Base-by-base conservation (phyloP, 1,140 invertebrate species). In the Lysiphlebus fabarum region DNA sequence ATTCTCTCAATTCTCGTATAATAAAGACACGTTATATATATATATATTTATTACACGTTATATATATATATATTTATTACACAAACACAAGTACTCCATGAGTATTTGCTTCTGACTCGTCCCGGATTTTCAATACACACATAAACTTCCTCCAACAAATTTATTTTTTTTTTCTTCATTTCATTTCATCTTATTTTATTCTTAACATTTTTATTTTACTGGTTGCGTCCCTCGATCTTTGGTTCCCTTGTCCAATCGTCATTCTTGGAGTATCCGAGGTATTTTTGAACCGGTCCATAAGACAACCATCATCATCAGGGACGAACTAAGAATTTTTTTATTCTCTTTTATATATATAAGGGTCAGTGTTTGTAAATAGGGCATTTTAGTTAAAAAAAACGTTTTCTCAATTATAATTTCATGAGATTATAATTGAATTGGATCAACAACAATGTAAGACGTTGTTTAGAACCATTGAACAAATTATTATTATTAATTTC, bases 271-370 rank as follows among this genome's bases (percentile, higher is more conserved):
- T 63, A 71, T 73, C 68, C 63, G 68, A 75, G 75, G 72, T 77
- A 79, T 79, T 79, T 78, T 79, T 79, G 75, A 77, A 78, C 75
- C 75, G 75, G 75, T 78, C 76, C 75, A 76, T 69, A 72, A 70
- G 67, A 69, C 70, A 2, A 26, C 17, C 17, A 70, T 75, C 72
- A 70, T 65, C 73, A 60, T 53, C 74, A 75, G 72, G 73, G 71
- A 72, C 76, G 74, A 69, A 74, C 70, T 69, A 65, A 54, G 40
- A 12, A 26, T 37, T 26, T 47, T 2, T 38, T 12, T 36, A 7
- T 45, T 38, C 17, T n/a, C n/a, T n/a, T n/a, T n/a, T n/a, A n/a
- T n/a, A n/a, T n/a, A n/a, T n/a, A n/a, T n/a, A n/a, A n/a, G n/a
- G n/a, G n/a, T n/a, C n/a, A n/a, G n/a, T n/a, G n/a, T n/a, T n/a